Base-by-base conservation (phyloP, 2,113 vertebrate genomes). In the Lepus europaeus region DNA sequence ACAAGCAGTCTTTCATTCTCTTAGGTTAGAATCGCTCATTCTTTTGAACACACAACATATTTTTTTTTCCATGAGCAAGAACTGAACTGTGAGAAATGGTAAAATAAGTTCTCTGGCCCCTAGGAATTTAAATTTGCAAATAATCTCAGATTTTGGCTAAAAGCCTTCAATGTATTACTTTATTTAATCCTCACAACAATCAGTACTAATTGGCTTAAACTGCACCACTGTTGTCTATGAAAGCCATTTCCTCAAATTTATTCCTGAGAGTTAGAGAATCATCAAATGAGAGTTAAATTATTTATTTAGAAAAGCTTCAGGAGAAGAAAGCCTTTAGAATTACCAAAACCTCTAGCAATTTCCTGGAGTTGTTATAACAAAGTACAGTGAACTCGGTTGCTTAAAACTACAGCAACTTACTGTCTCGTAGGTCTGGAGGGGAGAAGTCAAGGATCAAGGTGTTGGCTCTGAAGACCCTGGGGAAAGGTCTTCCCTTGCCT, bases 251-350 rank as follows among this genome's bases (percentile, higher is more conserved):
- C 64, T 94, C 74, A 76, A 59, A 84, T 68, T 72, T 59, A 90
- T 12, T 74, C 59, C 31, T 56, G 29, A 70, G 87, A 53, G n/a
- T 33, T 51, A 3, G 13, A 85, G 78, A 77, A 77, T 45, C 16
- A 64, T 87, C 19, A 33, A 39, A 29, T 80, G 31, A 68, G 45
- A 83, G 1, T 51, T 49, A 77, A 64, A 33, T 51, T 49, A 0
- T 81, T 96, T 89, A 31, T 31, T 70, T 87, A 78, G 79, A 61
- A 61, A 88, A 81, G 73, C 77, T 56, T 68, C 85, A 68, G 64
- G 83, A 89, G 19, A 92, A 25, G 7, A 76, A 86, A 63, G 29
- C 1, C 25, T 73, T 83, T 80, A 61, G 69, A 49, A 36, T 87
- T 89, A 79, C 36, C 29, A 86, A 87, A 63, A 73, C 72, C 9